Evolutionary conservation across 1,140 invertebrate genomes (phyloP).

Genomic region (Heliconius eleuchia): DNA sequence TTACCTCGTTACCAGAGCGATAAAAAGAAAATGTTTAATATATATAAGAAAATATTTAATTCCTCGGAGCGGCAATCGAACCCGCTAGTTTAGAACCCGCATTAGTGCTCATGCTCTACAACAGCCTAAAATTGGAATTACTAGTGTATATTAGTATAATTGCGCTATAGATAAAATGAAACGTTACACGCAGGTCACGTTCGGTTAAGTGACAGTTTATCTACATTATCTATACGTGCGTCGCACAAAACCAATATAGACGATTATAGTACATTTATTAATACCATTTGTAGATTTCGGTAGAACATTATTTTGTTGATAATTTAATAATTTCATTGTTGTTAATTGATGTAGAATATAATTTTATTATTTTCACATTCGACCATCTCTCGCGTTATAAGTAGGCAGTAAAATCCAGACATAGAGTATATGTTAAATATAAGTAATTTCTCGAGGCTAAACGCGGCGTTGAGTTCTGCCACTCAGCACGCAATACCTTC

Average conservation of each 20-base stretch:
- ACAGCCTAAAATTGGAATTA: neutral
- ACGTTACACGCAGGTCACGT: constrained; percentile 30
- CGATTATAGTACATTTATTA: constrained; percentile 9
- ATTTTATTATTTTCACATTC: neutral
- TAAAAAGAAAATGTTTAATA: too few relatives aligned
- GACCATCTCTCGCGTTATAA: neutral
- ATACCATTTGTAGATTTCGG: neutral
- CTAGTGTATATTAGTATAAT: constrained; percentile 24
- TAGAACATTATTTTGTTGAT: neutral
- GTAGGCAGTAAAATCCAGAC: too few relatives aligned
- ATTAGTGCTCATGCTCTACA: too few relatives aligned
- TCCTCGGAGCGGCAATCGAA: too few relatives aligned
- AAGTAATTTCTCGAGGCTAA: too few relatives aligned
- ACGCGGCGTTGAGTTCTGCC: too few relatives aligned
- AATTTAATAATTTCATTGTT: constrained; percentile 28
- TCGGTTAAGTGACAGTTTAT: constrained; percentile 34
- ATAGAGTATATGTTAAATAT: too few relatives aligned
- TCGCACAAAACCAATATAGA: constrained; percentile 24
- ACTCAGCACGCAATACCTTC: too few relatives aligned
- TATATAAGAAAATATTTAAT: too few relatives aligned
- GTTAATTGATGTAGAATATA: neutral
- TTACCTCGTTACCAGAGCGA: too few relatives aligned
- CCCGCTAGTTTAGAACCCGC: too few relatives aligned
- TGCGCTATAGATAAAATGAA: constrained; percentile 31
- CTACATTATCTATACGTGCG: constrained; percentile 34